These are phyloP conservation scores for Drosophila neocordata DNA, from an alignment of 1,140 invertebrate genomes.

Conservation along the genomic window DNA sequence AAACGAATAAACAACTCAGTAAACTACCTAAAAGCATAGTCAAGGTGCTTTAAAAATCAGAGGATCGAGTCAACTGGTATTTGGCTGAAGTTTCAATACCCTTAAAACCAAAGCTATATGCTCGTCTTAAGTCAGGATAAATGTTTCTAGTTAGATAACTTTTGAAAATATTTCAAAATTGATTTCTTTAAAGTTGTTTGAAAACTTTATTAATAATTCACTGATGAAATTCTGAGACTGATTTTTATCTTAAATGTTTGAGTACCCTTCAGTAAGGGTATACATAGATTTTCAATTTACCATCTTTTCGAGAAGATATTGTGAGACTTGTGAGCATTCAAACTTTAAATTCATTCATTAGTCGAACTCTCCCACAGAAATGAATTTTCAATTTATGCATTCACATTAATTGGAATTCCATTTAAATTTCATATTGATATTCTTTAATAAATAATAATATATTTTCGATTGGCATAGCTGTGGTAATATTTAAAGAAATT, in stretches of 20 bases:
- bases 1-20: slow-evolving; percentile 2
- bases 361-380: neutral
- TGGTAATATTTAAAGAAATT: neutral
- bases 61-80: neutral
- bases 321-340: no score
- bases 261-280: neutral
- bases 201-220: no score
- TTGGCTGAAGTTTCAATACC: neutral
- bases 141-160: no score
- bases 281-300: neutral
- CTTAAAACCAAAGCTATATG: neutral
- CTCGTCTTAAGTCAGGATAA: no score
- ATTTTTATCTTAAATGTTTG: no score
- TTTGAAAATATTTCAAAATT: no score
- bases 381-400: neutral
- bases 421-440: neutral
- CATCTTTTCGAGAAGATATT: neutral
- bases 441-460: neutral
- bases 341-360: neutral
- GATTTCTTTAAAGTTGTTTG: no score
- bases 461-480: neutral
- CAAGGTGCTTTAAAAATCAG: neutral
- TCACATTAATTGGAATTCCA: neutral
- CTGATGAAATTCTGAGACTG: no score
- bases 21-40: slow-evolving; percentile 5